Evolutionary conservation across 2,113 vertebrate species (phyloP), one percentile per base, ranked within the genome.

Genomic region (Tringa solitaria): DNA sequence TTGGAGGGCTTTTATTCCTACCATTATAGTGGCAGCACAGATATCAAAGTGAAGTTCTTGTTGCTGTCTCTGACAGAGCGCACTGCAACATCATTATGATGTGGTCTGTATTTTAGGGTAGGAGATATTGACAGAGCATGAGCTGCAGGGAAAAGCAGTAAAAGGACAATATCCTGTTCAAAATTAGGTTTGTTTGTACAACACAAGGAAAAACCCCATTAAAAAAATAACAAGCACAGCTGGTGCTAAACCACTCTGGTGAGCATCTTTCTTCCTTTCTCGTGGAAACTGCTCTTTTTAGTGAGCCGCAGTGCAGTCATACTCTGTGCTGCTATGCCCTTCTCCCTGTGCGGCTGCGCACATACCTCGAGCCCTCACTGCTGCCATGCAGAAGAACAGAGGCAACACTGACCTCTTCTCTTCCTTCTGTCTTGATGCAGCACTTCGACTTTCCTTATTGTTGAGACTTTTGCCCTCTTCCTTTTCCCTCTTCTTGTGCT

Each of bases 341-440:
- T 76, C 57, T 69, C 63, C 30, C 56, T 8, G 2, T 48, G 75
- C 23, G 90, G 53, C 54, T 2, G 10, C 2, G 3, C 32, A 7
- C 0, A 1, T n/a, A 27, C 0, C 0, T 53, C 1, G 1, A 59
- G 50, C 27, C 35, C 45, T 45, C 2, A 1, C 61, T 41, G 33
- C n/a, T 0, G 2, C 72, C 1, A 0, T 43, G 48, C 48, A 41
- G 24, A 72, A 30, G 39, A 63, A 63, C n/a, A 75, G 48, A 73
- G 30, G 33, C 26, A 54, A 46, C 1, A 1, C 46, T 84, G 33
- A 56, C 35, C 21, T 77, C 16, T 32, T 53, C 63, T 32, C 14
- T 77, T 75, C 32, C 21, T 30, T 45, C 59, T 43, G 5, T 39
- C 74, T 51, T 56, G 16, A 51, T 83, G 30, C 24, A 61, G 14